These are phyloP conservation scores for Alviniconcha strummeri DNA, from an alignment of 2,888 invertebrate genomes.

Conservation along the genomic window DNA sequence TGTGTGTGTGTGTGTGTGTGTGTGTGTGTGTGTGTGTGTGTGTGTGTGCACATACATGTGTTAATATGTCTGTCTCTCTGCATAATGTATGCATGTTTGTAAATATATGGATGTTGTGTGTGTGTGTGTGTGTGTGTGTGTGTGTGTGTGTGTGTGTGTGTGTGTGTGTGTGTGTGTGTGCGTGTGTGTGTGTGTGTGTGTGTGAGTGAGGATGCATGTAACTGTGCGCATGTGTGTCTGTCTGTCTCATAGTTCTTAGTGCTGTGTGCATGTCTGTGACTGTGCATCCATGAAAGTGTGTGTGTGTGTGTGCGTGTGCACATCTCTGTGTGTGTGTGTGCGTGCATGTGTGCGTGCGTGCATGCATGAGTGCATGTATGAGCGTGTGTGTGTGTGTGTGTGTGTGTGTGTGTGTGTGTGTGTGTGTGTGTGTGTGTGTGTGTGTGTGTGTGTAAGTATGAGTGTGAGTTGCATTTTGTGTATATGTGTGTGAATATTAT, in stretches of 20 bases:
- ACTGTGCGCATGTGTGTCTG: no score
- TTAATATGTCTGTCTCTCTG: no score
- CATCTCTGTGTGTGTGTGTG: no score
- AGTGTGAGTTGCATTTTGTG: neutral
- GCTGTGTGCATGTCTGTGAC: no score
- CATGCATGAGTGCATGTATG: neutral
- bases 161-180: neutral
- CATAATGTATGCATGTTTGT: neutral
- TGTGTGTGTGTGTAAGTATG: neutral
- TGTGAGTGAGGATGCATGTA: no score
- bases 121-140: neutral
- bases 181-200: no score
- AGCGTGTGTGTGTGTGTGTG: neutral
- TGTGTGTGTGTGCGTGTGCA: no score
- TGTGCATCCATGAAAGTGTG: no score
- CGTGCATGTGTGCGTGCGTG: neutral
- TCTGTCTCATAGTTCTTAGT: no score
- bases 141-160: neutral
- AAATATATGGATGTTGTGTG: neutral
- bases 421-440: neutral
- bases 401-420: neutral
- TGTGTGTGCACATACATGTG: neutral
- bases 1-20: slow-evolving; percentile 5
- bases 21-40: slow-evolving; percentile 3
- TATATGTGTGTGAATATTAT: neutral